Conservation (phyloP, 2,888 invertebrate genomes). For the Orchesella flavescens region DNA sequence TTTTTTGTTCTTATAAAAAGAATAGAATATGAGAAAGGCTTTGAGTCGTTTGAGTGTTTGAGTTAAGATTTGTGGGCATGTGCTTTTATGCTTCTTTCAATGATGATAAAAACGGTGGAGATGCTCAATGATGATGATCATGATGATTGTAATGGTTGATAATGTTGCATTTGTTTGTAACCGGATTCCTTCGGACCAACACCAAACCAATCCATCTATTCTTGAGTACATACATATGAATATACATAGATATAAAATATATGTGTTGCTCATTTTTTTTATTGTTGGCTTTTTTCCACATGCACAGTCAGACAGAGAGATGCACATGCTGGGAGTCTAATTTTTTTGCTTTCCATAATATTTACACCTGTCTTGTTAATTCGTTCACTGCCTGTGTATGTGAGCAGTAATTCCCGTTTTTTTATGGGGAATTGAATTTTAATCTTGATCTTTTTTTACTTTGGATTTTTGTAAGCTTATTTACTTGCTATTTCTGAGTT, state of each 20-base stretch:
- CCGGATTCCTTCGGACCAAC: background rate
- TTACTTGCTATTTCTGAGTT: too few relatives aligned
- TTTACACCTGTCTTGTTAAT: too few relatives aligned
- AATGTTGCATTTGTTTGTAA: conserved; percentile 27
- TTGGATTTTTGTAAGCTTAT: too few relatives aligned
- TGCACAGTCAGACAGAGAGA: background rate
- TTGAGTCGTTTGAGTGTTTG: background rate
- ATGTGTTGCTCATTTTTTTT: background rate
- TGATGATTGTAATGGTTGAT: conserved; percentile 52
- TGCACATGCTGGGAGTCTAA: too few relatives aligned
- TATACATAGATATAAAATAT: background rate
- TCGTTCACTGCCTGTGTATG: too few relatives aligned
- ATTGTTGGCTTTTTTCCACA: conserved; percentile 8
- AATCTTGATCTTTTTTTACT: too few relatives aligned
- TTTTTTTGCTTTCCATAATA: too few relatives aligned
- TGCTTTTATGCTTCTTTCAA: conserved; percentile 31
- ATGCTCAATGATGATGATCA: conserved; percentile 18
- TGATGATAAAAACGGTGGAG: conserved; percentile 51
- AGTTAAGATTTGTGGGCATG: background rate
- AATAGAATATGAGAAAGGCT: background rate
- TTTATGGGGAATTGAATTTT: too few relatives aligned
- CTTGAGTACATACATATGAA: background rate
- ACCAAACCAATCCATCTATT: background rate
- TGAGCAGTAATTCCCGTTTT: too few relatives aligned
- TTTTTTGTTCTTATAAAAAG: conserved; percentile 9